Evolutionary conservation across 2,113 vertebrate species (phyloP), one percentile per base, ranked within the genome.

Genomic region (Petrocephalus zakoni): DNA sequence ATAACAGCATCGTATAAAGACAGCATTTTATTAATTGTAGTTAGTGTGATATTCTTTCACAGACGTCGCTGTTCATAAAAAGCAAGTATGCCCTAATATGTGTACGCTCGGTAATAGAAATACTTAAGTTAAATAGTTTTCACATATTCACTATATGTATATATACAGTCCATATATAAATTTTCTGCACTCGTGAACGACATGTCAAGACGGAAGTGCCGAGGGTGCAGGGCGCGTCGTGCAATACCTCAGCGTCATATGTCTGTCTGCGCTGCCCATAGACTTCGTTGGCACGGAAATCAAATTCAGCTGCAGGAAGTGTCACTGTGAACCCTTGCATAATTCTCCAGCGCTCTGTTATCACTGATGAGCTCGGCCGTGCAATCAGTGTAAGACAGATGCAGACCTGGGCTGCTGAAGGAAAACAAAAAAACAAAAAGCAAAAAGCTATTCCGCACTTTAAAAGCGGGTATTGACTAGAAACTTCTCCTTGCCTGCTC

Each of bases 401-500:
- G 75, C 52, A 53, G 25, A 17, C 84, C 17, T 55, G 84, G 51
- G 55, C 64, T 84, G 29, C 87, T 51, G 42, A 72, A 87, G 75
- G 83, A 84, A 72, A 55, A 10, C 9, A 64, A 10, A 1, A 42
- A 42, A 42, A 42, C 88, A 85, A 85, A 88, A 90, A 53, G 68
- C 29, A 88, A 78, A 89, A 90, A 89, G 84, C 84, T 90, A 88
- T 87, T 89, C 83, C 52, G 58, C 25, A 75, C 84, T 88, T 89
- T 88, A 90, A 85, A 68, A 52, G 81, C 87, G 58, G 84, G 68
- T 91, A 85, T 90, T 89, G 90, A 91, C 90, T 83, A 52, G 78
- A 58, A 87, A 87, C 82, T 89, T 64, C 88, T 84, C 82, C 64
- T 78, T 56, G 88, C 85, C 86, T 89, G 88, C 88, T n/a, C n/a